Base-by-base conservation (phyloP, 2,888 invertebrate genomes). In the Camponotus fellah region DNA sequence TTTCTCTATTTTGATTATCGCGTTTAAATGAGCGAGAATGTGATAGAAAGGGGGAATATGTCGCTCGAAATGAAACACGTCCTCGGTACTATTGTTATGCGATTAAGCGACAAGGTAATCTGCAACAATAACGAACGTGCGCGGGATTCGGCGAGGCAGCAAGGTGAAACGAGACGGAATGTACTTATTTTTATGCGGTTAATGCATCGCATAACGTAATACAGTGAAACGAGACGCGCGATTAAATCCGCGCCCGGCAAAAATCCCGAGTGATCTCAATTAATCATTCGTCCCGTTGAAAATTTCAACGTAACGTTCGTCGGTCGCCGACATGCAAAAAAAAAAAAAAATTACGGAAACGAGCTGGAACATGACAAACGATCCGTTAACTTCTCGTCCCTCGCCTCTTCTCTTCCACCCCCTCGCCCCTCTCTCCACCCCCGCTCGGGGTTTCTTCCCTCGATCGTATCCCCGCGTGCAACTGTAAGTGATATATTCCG, bases 281-380 rank as follows among this genome's bases (percentile, higher is more conserved):
- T 77, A 77, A 77, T 79, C 79, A 79, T 69, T 34, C 69, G 43
- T 43, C 46, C 49, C 32, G 46, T 43, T 34, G 58, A 21, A 64
- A 69, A 46, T 60, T 43, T 34, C 37, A 43, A 69, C 60, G 69
- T 46, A n/a, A 69, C 37, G 65, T 40, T 40, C 56, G 56, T 14
- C 40, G 21, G 64, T n/a, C n/a, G 62, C 76, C 49, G 17, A 68
- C 26, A 46, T 46, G 68, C 79, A 79, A 79, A 17, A 49, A 49
- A 49, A 6, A 49, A 17, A 53, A n/a, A n/a, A n/a, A 53, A n/a
- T 69, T 69, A 37, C 69, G 34, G 34, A 58, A 69, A 79, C 79
- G 58, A 69, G 69, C 79, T 26, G 60, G 46, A 60, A 69, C 79
- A 60, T 79, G 79, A 79, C 79, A 79, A 79, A 79, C 58, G 79